These are phyloP conservation scores for Parauchenoglanis punctatus DNA, from an alignment of 2,797 vertebrate genomes.

Conservation along the genomic window DNA sequence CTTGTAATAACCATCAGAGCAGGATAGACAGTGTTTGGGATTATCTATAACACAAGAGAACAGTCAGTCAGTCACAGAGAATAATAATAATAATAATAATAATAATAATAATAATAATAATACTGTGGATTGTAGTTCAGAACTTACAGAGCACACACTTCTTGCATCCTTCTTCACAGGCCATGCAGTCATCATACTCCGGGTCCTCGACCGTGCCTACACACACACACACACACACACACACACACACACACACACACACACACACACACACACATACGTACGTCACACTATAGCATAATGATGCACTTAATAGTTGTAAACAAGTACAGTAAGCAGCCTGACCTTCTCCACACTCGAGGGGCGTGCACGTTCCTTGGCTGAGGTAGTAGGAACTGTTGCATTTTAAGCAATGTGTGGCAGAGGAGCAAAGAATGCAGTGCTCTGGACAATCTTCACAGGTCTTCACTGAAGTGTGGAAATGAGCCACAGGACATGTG, in stretches of 20 bases:
- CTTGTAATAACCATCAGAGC: conserved; percentile 85
- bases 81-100: background rate
- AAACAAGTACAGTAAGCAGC: background rate
- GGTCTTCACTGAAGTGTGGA: conserved; percentile 68
- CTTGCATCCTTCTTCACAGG: conserved; percentile 88
- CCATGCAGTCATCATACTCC: conserved; percentile 82
- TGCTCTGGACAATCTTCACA: conserved; percentile 79
- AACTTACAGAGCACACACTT: conserved; percentile 85
- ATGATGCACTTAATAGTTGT: background rate
- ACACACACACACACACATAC: conserved; percentile 31
- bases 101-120: too few relatives aligned
- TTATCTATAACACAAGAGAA: conserved; percentile 78
- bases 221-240: conserved; percentile 22
- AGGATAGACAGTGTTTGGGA: conserved; percentile 84
- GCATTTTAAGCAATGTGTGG: conserved; percentile 77
- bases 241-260: conserved; percentile 4
- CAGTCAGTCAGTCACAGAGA: conserved; percentile 46
- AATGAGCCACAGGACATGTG: conserved; percentile 80
- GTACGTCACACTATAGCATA: background rate
- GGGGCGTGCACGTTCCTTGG: conserved; percentile 76
- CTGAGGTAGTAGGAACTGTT: conserved; percentile 75
- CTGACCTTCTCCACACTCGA: conserved; percentile 84
- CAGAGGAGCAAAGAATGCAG: conserved; percentile 79
- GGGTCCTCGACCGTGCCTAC: conserved; percentile 86
- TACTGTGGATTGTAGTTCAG: background rate